Conservation (phyloP, 1,140 invertebrate genomes). For the Hyles euphorbiae region DNA sequence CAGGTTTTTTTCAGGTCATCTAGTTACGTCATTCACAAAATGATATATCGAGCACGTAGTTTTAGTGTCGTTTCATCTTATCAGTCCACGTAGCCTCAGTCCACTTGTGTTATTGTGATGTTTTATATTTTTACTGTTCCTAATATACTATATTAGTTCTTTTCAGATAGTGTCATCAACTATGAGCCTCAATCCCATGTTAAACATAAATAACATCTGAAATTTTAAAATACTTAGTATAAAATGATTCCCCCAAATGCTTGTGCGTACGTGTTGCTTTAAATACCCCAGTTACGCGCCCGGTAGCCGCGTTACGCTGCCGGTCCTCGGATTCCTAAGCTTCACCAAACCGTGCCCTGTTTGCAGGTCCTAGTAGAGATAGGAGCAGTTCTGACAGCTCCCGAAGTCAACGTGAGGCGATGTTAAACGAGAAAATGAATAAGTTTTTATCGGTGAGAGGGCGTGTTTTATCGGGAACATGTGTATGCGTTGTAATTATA, state of each 20-base stretch:
- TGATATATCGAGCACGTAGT: no score
- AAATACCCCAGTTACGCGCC: slow-evolving; percentile 43
- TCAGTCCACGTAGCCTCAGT: slow-evolving; percentile 42
- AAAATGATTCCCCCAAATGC: no score
- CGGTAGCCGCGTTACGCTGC: slow-evolving; percentile 31
- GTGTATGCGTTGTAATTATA: slow-evolving; percentile 56
- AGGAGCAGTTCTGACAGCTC: slow-evolving; percentile 79
- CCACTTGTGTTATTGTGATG: slow-evolving; percentile 29
- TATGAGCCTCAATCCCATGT: no score
- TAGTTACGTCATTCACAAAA: no score
- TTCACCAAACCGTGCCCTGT: slow-evolving; percentile 46
- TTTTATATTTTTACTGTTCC: slow-evolving; percentile 2
- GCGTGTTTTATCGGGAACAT: slow-evolving; percentile 47
- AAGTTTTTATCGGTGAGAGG: slow-evolving; percentile 93
- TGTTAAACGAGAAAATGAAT: slow-evolving; percentile 95
- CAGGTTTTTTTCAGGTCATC: slow-evolving; percentile 32
- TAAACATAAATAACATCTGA: no score
- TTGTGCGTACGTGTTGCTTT: slow-evolving; percentile 21
- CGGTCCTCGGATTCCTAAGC: slow-evolving; percentile 19
- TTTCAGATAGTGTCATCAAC: no score
- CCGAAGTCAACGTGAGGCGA: slow-evolving; percentile 85
- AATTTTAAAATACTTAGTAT: no score
- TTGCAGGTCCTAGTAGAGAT: slow-evolving; percentile 72
- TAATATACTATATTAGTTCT: no score
- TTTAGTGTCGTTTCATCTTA: slow-evolving; percentile 43